Base-by-base conservation (phyloP, 2,888 invertebrate species). In the Meloe dianella region DNA sequence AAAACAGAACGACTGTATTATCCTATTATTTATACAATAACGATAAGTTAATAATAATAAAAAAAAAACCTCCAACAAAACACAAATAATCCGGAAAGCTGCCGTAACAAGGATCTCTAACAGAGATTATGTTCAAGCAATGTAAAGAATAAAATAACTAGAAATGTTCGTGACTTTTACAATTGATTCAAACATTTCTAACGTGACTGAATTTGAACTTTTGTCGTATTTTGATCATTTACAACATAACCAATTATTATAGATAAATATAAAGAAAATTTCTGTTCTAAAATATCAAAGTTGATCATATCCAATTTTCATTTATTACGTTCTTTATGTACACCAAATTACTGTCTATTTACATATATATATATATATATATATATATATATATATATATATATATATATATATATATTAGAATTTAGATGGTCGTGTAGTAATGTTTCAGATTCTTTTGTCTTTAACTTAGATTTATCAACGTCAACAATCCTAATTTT, bases 151-250 rank as follows among this genome's bases (percentile, higher is more conserved):
- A 51, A 51, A 22, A 24, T 22, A 68, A 68, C 65, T 63, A 65
- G 63, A 63, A 68, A 68, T 65, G 68, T 68, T 68, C 68, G 68
- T 68, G 68, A 68, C 68, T 65, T 63, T 64, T 38, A 54, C 62
- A 63, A 68, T 65, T 68, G 68, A 60, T 68, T 63, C 57, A 30
- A 62, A 63, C 62, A 65, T 65, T 63, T 61, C 61, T 68, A 65
- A 68, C 68, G 68, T 65, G 68, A 68, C 67, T 64, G 57, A 59
- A 58, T 61, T 67, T 64, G n/a, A 29, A 29, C 64, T 35, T 61
- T 64, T 57, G 59, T 67, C 61, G 51, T 51, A 51, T 54, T 62
- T 67, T 67, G 63, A 68, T 68, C 68, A 68, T 62, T 66, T 63
- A 60, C 63, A 66, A 61, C 66, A 66, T 24, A 66, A 58, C 60